A percentile compares a stretch with the other conserved stretches of the same genome.
Evolutionary conservation across 2,888 invertebrate genomes (phyloP).

Genomic region (Eledone cirrhosa): DNA sequence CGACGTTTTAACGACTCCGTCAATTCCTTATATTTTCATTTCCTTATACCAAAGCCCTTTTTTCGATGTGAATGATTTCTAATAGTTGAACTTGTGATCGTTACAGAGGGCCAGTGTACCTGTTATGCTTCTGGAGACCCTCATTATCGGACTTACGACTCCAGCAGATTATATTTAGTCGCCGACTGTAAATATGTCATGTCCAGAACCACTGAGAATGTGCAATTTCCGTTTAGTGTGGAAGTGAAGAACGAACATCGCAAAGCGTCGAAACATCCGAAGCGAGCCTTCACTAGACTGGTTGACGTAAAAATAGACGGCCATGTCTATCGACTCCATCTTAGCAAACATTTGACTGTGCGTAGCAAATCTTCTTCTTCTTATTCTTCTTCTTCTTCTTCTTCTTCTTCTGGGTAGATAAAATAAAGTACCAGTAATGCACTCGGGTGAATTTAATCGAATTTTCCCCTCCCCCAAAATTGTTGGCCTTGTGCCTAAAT

Average conservation of each 20-base stretch:
- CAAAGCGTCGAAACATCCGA: slow-evolving; percentile 23
- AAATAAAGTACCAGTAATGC: too few relatives aligned
- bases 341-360: slow-evolving; percentile 22
- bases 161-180: slow-evolving; percentile 31
- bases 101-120: slow-evolving; percentile 31
- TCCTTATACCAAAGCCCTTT: too few relatives aligned
- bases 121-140: slow-evolving; percentile 38
- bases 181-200: slow-evolving; percentile 37
- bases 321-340: slow-evolving; percentile 23
- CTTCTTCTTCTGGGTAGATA: too few relatives aligned
- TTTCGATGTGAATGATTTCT: too few relatives aligned
- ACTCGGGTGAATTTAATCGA: too few relatives aligned
- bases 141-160: slow-evolving; percentile 39
- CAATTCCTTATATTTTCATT: too few relatives aligned
- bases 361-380: neutral
- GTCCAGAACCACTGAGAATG: slow-evolving; percentile 26
- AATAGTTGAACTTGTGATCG: too few relatives aligned
- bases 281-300: slow-evolving; percentile 28
- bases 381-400: too few relatives aligned
- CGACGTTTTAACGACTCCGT: too few relatives aligned
- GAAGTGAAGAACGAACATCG: slow-evolving; percentile 35
- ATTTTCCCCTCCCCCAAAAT: too few relatives aligned
- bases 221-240: slow-evolving; percentile 31
- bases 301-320: slow-evolving; percentile 26
- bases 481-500: too few relatives aligned